Evolutionary conservation across 2,113 vertebrate species (phyloP).

Genomic region (Platysteira castanea): DNA sequence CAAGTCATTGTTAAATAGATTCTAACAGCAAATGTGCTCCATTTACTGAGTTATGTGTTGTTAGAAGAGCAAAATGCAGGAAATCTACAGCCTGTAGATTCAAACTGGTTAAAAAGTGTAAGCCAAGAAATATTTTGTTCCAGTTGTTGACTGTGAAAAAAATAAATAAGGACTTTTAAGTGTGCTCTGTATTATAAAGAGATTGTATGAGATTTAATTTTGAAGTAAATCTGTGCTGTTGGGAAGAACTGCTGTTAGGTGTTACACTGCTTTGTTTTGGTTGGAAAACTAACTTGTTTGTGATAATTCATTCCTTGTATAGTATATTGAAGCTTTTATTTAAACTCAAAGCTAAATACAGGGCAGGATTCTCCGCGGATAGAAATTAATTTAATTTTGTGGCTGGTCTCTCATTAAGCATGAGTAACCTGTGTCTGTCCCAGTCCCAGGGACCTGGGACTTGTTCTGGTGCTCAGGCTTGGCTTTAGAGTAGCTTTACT

Average conservation of each 20-base stretch:
- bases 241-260: not conserved
- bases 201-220: not conserved
- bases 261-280: not conserved
- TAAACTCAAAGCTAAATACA: not conserved
- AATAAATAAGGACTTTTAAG: not conserved
- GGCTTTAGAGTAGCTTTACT: not conserved
- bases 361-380: not conserved
- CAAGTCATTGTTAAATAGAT: not conserved
- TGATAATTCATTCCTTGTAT: not conserved
- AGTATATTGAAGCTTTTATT: not conserved
- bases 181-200: not conserved
- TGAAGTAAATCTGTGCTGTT: not conserved
- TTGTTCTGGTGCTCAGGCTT: not conserved
- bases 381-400: not conserved
- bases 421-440: not conserved
- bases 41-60: not conserved
- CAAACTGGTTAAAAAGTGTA: not conserved
- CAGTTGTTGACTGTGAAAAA: not conserved
- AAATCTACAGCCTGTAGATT: not conserved
- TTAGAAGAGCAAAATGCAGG: not conserved
- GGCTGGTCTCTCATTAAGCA: not conserved
- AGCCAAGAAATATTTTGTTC: not conserved
- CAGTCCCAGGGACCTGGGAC: not conserved
- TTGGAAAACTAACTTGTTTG: not conserved
- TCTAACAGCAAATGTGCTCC: not conserved